Evolutionary conservation across 2,113 vertebrate species (phyloP).

Genomic region (Octodon degus): DNA sequence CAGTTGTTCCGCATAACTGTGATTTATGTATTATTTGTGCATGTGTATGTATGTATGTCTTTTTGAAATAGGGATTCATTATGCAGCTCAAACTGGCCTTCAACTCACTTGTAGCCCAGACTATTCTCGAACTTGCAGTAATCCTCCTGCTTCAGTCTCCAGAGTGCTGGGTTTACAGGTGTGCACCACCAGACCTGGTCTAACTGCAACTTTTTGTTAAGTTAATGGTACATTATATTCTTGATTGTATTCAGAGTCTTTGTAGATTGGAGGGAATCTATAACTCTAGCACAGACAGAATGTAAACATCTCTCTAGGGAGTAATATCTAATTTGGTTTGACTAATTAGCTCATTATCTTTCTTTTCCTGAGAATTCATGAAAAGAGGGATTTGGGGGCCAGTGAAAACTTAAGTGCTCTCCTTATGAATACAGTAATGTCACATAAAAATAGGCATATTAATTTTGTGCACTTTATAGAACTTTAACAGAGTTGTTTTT

Average conservation of each 20-base stretch:
- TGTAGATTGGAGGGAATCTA: slow-evolving; percentile 67
- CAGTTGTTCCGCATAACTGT: slow-evolving; percentile 25
- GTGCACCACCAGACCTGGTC: neutral
- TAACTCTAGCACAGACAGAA: slow-evolving; percentile 64
- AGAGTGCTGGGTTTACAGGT: neutral
- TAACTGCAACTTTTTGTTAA: slow-evolving; percentile 66
- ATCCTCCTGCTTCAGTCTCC: neutral
- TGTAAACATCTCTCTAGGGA: slow-evolving; percentile 56
- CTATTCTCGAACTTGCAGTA: neutral
- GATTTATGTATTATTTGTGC: neutral
- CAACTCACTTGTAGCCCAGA: neutral
- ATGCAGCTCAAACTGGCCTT: neutral
- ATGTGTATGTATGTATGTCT: neutral
- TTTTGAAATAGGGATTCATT: neutral
- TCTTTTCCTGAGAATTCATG: slow-evolving; percentile 40
- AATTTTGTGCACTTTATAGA: neutral
- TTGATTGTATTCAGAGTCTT: slow-evolving; percentile 62
- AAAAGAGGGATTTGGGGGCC: slow-evolving; percentile 30
- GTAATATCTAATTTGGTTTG: slow-evolving; percentile 70
- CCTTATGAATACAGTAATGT: neutral
- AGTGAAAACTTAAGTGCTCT: neutral
- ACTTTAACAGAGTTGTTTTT: neutral
- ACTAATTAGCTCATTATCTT: slow-evolving; percentile 66
- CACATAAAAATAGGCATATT: neutral
- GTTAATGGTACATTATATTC: slow-evolving; percentile 73